A percentile compares a stretch with the other conserved stretches of the same genome.
Evolutionary conservation across 2,888 invertebrate genomes (phyloP).

Genomic region (Choristoneura rosaceana): DNA sequence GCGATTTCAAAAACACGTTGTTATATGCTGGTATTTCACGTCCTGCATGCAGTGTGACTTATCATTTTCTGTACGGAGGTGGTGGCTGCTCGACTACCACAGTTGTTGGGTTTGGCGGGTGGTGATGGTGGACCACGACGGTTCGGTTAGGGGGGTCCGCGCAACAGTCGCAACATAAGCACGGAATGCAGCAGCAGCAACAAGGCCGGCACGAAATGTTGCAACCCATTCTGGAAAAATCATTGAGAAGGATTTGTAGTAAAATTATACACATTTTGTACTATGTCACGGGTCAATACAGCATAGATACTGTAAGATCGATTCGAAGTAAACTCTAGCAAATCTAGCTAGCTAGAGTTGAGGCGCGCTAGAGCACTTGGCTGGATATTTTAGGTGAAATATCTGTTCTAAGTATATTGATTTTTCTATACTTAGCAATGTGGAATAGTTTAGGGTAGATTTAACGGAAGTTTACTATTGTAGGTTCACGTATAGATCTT

Average conservation of each 20-base stretch:
- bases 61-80: slow-evolving; percentile 53
- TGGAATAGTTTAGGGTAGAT: no score
- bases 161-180: slow-evolving; percentile 76
- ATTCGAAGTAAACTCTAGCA: no score
- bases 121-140: slow-evolving; percentile 56
- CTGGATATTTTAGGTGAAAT: no score
- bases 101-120: slow-evolving; percentile 46
- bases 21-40: not conserved
- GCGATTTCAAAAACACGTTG: no score
- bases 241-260: not conserved
- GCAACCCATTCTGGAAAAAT: slow-evolving; percentile 74
- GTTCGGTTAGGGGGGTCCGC: slow-evolving; percentile 53
- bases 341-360: no score
- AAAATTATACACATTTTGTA: not conserved
- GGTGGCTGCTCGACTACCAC: slow-evolving; percentile 57
- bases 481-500: no score
- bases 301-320: no score
- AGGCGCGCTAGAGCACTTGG: no score
- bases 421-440: not conserved
- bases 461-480: no score
- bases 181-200: slow-evolving; percentile 77
- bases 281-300: not conserved
- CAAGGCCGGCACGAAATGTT: slow-evolving; percentile 75
- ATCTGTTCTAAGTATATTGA: no score
- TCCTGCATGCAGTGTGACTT: not conserved